Percentiles rank a stretch among this genome's conserved stretches.
Evolutionary conservation across 2,888 invertebrate genomes (phyloP).

Genomic region (Netelia virgata): DNA sequence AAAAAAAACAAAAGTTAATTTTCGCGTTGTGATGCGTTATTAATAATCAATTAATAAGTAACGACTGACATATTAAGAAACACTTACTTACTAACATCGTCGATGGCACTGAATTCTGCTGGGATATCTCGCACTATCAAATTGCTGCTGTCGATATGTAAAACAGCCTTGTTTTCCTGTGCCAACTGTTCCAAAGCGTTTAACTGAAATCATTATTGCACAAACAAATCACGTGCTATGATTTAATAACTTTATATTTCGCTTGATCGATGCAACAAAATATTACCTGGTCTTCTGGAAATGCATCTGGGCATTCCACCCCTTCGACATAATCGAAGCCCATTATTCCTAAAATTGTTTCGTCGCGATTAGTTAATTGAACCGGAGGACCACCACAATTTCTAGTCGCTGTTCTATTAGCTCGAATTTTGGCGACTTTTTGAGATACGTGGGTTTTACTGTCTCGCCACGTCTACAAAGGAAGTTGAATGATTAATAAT

Average conservation of each 20-base stretch:
- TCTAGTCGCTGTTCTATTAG: no score
- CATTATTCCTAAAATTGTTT: conserved; percentile 51
- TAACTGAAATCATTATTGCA: conserved; percentile 5
- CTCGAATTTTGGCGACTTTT: no score
- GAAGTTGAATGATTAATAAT: no score
- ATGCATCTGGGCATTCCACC: not conserved
- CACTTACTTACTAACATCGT: no score
- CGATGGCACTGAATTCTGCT: not conserved
- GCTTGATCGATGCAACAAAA: not conserved
- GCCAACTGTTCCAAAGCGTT: conserved; percentile 13
- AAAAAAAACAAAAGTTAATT: not conserved
- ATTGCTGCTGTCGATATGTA: not conserved
- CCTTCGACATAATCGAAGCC: conserved; percentile 14
- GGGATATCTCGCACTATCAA: not conserved
- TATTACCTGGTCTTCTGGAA: conserved; percentile 25
- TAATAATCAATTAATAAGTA: not conserved
- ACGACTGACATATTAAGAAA: not conserved
- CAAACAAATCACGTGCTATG: not conserved
- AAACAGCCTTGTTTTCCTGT: conserved; percentile 4
- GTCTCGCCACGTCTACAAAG: no score
- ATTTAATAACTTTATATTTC: not conserved
- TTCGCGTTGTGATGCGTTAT: not conserved
- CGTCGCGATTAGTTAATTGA: not conserved
- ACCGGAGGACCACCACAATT: conserved; percentile 12
- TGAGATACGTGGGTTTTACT: no score